Percentiles rank a stretch among this genome's conserved stretches.
Evolutionary conservation across 2,113 vertebrate genomes (phyloP).

Genomic region (Podiceps cristatus): DNA sequence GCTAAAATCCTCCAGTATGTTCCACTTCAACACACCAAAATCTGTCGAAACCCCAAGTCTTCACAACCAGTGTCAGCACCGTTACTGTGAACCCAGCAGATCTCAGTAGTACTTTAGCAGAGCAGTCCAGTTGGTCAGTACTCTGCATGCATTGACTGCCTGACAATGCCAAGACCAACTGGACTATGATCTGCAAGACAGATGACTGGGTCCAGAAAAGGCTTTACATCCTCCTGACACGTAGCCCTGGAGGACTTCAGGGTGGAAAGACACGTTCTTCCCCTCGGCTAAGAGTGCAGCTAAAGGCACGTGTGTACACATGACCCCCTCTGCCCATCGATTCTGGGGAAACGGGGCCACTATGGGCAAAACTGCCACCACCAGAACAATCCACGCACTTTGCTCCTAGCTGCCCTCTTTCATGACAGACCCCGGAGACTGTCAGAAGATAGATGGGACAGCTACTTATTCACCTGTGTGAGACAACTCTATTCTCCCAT

Average conservation of each 20-base stretch:
- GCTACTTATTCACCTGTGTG: not conserved
- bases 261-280: not conserved
- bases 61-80: not conserved
- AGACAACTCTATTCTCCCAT: not conserved
- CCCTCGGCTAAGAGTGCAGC: too few species aligned
- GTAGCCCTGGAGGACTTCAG: not conserved
- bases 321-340: not conserved
- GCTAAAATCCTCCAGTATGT: not conserved
- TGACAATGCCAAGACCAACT: not conserved
- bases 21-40: not conserved
- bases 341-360: not conserved
- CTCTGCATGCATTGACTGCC: not conserved
- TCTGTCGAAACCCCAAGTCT: not conserved
- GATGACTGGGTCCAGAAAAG: not conserved
- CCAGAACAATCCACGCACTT: too few species aligned
- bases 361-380: not conserved
- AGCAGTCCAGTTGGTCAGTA: not conserved
- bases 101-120: not conserved
- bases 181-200: not conserved
- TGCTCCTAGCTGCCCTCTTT: not conserved
- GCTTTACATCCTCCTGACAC: not conserved
- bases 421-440: not conserved
- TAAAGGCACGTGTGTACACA: not conserved
- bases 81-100: not conserved
- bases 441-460: not conserved